Conservation (phyloP, 2,113 vertebrate genomes). For the Phoenicopterus ruber region DNA sequence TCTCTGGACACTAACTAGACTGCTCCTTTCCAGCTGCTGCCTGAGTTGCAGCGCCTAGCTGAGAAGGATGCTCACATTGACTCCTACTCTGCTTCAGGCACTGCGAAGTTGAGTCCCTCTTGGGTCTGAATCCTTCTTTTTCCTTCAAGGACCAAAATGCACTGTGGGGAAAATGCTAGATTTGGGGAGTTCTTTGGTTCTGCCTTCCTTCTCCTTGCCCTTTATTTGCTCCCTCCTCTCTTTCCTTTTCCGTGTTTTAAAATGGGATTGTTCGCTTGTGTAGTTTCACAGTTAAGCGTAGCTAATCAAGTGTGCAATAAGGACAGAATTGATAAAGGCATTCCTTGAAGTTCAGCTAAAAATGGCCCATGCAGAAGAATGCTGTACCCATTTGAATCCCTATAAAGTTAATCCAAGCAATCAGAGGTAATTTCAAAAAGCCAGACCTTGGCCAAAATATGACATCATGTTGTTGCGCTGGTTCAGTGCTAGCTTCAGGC, state of each 20-base stretch:
- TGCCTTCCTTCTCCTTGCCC: neutral
- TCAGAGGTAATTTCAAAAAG: neutral
- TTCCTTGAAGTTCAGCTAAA: neutral
- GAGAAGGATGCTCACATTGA: neutral
- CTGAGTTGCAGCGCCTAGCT: neutral
- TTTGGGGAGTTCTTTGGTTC: neutral
- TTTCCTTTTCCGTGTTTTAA: neutral
- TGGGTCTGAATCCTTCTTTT: neutral
- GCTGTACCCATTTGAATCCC: neutral
- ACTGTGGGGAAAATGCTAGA: neutral
- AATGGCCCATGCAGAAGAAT: neutral
- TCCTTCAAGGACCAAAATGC: neutral
- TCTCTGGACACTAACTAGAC: neutral
- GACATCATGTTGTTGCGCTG: neutral
- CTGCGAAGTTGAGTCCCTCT: neutral
- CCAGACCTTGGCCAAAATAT: neutral
- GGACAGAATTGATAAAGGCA: neutral
- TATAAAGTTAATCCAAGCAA: neutral
- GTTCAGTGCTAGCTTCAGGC: neutral
- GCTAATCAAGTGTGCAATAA: neutral
- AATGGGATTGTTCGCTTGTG: accelerated
- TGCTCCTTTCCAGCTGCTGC: neutral
- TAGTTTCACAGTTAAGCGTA: neutral
- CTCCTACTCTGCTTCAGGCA: neutral
- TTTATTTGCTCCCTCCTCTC: neutral